Evolutionary conservation across 1,140 invertebrate species (phyloP), one percentile per base, ranked within the genome.

Genomic region (Zaprionus camerounensis): DNA sequence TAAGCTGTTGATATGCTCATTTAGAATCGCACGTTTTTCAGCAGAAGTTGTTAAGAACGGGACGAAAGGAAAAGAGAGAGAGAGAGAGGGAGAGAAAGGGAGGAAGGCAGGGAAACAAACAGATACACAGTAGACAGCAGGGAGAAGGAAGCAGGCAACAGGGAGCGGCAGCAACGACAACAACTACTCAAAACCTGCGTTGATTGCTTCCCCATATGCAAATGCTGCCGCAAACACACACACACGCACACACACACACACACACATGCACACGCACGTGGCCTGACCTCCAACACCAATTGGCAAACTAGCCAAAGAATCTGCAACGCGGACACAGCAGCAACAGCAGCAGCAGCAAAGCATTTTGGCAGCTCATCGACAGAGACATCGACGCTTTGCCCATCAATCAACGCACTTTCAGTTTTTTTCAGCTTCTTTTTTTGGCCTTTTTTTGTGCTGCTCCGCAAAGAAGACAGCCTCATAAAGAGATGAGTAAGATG

Each of bases 381-480:
- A 65, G 62, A 58, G 81, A 73, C 81, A 63, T 76, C 78, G 72
- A 82, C 76, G 77, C 61, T 70, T 74, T 65, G 70, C 63, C 81
- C 91, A 92, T 92, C 91, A 91, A 92, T 91, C 91, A 92, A 82
- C 78, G 88, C 91, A 92, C 81, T 92, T 92, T 92, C 83, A 75
- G 51, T 91, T 91, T 91, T 91, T 46, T 46, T 46, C n/a, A 46
- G n/a, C 41, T 78, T 62, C 17, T 44, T n/a, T 41, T 20, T 22
- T 58, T 46, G 9, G 22, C 20, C 17, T 20, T 61, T 36, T 58
- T 71, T 79, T 51, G 22, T 77, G 41, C 41, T 71, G 74, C 69
- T 64, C 17, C 57, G 24, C 46, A 64, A 63, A 31, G 17, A 24
- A 72, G 63, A 46, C 41, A 34, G 9, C 9, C 9, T 20, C 31